A percentile compares a stretch with the other conserved stretches of the same genome.
phyloP scores from a whole-genome alignment of 2,113 vertebrate genomes.

The Orycteropus afer region DNA sequence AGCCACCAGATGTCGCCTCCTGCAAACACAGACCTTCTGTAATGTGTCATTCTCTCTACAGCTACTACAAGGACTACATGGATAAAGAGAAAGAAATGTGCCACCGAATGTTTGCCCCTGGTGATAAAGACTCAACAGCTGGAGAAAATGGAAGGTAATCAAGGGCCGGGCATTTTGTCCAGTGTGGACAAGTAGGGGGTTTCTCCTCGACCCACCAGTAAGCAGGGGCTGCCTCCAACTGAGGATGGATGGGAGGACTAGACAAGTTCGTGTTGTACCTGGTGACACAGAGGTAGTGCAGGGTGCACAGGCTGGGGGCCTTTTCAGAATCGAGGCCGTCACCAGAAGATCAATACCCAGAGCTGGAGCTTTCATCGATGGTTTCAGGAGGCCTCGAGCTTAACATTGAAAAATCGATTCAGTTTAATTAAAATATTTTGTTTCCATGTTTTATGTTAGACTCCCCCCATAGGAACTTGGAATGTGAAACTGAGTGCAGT shows the following conservation, averaged over 20 bases:
- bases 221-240: not conserved
- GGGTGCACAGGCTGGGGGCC: not conserved
- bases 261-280: no score
- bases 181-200: fast-evolving
- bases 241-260: no score
- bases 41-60: slow-evolving; percentile 63
- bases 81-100: slow-evolving; percentile 85
- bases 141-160: slow-evolving; percentile 80
- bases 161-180: not conserved
- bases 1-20: slow-evolving; percentile 54
- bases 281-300: not conserved
- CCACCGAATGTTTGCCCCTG: slow-evolving; percentile 83
- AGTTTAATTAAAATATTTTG: not conserved
- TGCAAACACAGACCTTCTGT: not conserved
- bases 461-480: not conserved
- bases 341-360: not conserved
- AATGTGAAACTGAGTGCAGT: not conserved
- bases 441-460: not conserved
- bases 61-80: slow-evolving; percentile 80
- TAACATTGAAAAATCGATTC: not conserved
- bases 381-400: not conserved
- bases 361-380: not conserved
- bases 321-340: no score
- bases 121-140: not conserved
- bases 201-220: fast-evolving